Percentiles rank a stretch among this genome's conserved stretches.
Conservation (phyloP, 2,113 vertebrate species). For the Ondatra zibethicus region DNA sequence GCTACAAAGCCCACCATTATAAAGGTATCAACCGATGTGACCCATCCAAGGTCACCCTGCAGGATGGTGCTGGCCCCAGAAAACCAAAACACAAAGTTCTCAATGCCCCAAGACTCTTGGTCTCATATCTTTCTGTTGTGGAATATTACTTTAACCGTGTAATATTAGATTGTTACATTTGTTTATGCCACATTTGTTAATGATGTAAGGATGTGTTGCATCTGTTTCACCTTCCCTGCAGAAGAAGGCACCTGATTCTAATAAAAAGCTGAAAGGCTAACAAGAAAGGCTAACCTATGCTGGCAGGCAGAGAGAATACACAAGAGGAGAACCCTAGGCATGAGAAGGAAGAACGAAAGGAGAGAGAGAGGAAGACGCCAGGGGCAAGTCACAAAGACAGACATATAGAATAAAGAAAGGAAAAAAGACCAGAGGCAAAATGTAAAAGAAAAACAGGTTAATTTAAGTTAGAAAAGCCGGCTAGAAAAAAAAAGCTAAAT, state of each 20-base stretch:
- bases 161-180: not conserved
- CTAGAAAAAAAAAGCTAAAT: not conserved
- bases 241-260: not conserved
- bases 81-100: not conserved
- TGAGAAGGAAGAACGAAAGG: not conserved
- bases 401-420: not conserved
- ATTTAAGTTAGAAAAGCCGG: not conserved
- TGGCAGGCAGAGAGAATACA: not conserved
- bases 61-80: not conserved
- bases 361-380: not conserved
- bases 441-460: not conserved
- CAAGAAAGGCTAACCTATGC: not conserved
- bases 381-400: not conserved
- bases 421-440: not conserved
- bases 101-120: not conserved
- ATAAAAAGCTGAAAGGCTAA: not conserved
- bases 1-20: not conserved
- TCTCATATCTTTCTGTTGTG: not conserved
- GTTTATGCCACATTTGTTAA: not conserved
- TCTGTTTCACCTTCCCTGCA: not conserved
- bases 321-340: not conserved
- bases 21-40: not conserved
- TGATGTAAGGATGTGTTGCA: not conserved
- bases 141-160: not conserved
- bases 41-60: not conserved